phyloP scores from a whole-genome alignment of 2,113 vertebrate genomes.

The Zeus faber region DNA sequence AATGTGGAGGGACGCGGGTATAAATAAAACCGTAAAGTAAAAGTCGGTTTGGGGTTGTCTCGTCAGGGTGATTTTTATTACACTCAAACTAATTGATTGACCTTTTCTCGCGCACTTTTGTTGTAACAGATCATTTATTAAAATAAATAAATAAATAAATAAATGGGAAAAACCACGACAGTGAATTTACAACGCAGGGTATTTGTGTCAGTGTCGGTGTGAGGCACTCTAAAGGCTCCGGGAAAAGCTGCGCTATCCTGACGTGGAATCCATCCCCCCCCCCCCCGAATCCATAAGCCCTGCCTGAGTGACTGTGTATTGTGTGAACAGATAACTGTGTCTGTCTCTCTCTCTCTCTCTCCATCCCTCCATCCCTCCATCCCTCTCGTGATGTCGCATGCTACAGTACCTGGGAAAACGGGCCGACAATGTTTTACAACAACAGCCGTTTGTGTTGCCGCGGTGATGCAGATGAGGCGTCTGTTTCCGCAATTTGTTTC shows the following conservation, averaged over 20 bases:
- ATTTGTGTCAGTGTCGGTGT: slow-evolving; percentile 54
- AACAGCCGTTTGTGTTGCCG: slow-evolving; percentile 50
- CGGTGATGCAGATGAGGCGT: slow-evolving; percentile 64
- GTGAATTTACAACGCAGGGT: too few species aligned
- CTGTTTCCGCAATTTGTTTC: slow-evolving; percentile 48
- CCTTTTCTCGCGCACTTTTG: slow-evolving; percentile 47
- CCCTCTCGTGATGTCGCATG: slow-evolving; percentile 46
- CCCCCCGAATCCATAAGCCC: slow-evolving; percentile 63
- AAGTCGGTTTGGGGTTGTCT: slow-evolving; percentile 38
- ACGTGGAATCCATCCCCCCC: slow-evolving; percentile 63
- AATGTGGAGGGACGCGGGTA: slow-evolving; percentile 49
- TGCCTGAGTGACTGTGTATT: slow-evolving; percentile 63
- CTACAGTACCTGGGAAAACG: slow-evolving; percentile 62
- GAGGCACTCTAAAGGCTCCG: slow-evolving; percentile 54
- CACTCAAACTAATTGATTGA: slow-evolving; percentile 57
- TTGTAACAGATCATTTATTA: slow-evolving; percentile 45
- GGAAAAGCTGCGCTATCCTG: slow-evolving; percentile 65
- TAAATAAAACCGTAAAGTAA: slow-evolving; percentile 53
- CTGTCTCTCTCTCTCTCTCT: slow-evolving; percentile 8
- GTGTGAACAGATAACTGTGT: slow-evolving; percentile 57
- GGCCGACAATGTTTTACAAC: slow-evolving; percentile 55
- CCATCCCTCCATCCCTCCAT: not conserved
- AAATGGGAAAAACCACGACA: too few species aligned
- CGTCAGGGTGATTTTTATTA: slow-evolving; percentile 56
- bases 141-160: too few species aligned